Conservation (phyloP, 2,113 vertebrate genomes). For the Myxocyprinus asiaticus region DNA sequence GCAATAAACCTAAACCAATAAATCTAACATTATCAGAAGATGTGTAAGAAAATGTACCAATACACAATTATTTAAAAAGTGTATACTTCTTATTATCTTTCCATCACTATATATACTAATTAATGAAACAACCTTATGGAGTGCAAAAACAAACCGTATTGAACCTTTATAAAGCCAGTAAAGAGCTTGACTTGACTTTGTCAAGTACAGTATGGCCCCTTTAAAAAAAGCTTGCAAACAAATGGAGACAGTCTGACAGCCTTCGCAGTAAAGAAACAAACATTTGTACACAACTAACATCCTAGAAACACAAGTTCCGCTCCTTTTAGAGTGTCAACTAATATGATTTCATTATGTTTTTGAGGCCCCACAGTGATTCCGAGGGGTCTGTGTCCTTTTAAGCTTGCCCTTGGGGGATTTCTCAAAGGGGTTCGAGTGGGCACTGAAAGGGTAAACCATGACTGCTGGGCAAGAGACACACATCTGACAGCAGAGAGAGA, state of each 20-base stretch:
- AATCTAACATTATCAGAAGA: no score
- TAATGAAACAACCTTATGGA: no score
- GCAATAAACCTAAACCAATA: no score
- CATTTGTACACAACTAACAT: conserved; percentile 7
- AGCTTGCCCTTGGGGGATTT: conserved; percentile 17
- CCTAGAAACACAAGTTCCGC: neutral
- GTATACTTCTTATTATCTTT: no score
- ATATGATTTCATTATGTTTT: conserved; percentile 19
- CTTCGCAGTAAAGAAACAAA: neutral
- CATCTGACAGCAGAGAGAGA: conserved; percentile 39
- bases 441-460: conserved; percentile 30
- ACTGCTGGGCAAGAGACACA: conserved; percentile 24
- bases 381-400: conserved; percentile 10
- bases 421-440: neutral
- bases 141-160: no score
- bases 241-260: neutral
- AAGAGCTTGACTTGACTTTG: no score
- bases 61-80: no score
- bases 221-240: conserved; percentile 5
- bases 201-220: no score
- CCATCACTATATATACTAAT: no score
- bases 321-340: conserved; percentile 1
- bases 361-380: neutral
- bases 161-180: neutral
- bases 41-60: no score